A percentile compares a stretch with the other conserved stretches of the same genome.
These are phyloP conservation scores for Mallateleia sp. DNA, from an alignment of 2,888 invertebrate genomes.

Conservation along the genomic window DNA sequence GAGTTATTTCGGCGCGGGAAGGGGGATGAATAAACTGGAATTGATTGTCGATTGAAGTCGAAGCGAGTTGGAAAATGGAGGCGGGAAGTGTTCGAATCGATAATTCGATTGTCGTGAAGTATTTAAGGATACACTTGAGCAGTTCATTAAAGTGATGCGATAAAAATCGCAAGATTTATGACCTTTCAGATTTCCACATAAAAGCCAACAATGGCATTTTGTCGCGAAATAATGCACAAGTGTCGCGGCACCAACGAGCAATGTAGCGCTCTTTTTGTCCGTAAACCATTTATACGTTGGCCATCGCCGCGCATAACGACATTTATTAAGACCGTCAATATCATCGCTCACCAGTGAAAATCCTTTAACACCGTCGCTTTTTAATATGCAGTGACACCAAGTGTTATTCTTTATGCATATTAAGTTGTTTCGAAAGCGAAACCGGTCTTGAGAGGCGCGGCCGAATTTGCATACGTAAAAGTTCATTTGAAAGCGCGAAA, in stretches of 20 bases:
- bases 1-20: slow-evolving; percentile 9
- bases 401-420: slow-evolving; percentile 81
- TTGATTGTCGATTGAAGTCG: slow-evolving; percentile 27
- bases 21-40: slow-evolving; percentile 19
- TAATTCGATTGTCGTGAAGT: slow-evolving; percentile 49
- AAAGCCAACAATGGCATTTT: slow-evolving; percentile 60
- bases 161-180: slow-evolving; percentile 59
- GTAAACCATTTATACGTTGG: slow-evolving; percentile 58
- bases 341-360: slow-evolving; percentile 66
- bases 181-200: slow-evolving; percentile 53
- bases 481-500: slow-evolving; percentile 38
- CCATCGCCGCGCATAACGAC: slow-evolving; percentile 74
- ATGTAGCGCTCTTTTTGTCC: slow-evolving; percentile 41
- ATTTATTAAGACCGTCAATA: slow-evolving; percentile 80
- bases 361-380: slow-evolving; percentile 70
- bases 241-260: slow-evolving; percentile 19
- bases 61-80: not conserved
- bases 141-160: slow-evolving; percentile 58
- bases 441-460: slow-evolving; percentile 31
- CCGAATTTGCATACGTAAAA: slow-evolving; percentile 47
- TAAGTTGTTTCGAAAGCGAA: slow-evolving; percentile 66
- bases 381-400: slow-evolving; percentile 75
- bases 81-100: slow-evolving; percentile 24
- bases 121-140: slow-evolving; percentile 46
- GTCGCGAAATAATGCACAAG: slow-evolving; percentile 57